Evolutionary conservation across 2,797 vertebrate species (phyloP).

Genomic region (Falco biarmicus): DNA sequence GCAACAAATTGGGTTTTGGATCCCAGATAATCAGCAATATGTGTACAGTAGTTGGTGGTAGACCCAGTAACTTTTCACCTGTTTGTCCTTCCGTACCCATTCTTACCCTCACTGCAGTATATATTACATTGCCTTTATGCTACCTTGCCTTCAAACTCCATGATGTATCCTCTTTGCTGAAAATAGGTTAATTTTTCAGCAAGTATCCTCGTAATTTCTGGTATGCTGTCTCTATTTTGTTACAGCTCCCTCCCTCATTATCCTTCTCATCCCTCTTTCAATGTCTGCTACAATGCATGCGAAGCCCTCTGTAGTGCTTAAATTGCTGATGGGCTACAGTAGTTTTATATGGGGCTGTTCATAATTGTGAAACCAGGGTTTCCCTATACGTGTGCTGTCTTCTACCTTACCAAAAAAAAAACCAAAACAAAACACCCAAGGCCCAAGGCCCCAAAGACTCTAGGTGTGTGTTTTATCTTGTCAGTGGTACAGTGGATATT

Average conservation of each 20-base stretch:
- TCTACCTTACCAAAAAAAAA: background rate
- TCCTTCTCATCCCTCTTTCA: background rate
- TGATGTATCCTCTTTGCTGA: background rate
- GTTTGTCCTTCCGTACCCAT: background rate
- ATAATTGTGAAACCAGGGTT: background rate
- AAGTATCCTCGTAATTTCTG: background rate
- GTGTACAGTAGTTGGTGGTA: background rate
- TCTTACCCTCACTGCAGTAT: background rate
- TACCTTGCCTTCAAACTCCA: background rate
- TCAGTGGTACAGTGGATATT: background rate
- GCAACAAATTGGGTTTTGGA: background rate
- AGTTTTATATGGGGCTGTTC: background rate
- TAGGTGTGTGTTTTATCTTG: background rate
- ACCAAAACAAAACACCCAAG: too few species aligned
- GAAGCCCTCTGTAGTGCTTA: background rate
- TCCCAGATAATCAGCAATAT: background rate
- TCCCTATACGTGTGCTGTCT: background rate
- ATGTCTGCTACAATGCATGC: background rate
- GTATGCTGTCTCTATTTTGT: accelerated
- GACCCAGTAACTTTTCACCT: background rate
- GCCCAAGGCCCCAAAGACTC: background rate
- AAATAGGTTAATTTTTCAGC: background rate
- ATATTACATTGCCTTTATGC: background rate
- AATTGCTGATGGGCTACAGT: background rate
- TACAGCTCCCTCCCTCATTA: background rate